phyloP scores from a whole-genome alignment of 2,888 invertebrate genomes.

The Euplagia quadripunctaria region DNA sequence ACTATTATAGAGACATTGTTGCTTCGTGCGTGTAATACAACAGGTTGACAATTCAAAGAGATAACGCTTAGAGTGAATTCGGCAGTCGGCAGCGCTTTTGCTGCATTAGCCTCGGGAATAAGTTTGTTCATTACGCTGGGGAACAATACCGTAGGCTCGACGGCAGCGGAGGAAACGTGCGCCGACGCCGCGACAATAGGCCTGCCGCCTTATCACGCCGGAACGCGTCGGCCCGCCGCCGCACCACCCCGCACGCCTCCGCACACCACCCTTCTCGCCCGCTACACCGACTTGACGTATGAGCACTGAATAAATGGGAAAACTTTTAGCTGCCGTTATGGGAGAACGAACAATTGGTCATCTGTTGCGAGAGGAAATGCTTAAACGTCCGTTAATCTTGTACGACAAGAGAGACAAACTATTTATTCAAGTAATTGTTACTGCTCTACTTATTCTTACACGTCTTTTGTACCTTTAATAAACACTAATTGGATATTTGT shows the following conservation, averaged over 20 bases:
- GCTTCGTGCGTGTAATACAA: conserved; percentile 64
- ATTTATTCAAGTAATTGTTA: conserved; percentile 61
- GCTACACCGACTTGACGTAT: conserved; percentile 77
- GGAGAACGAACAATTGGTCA: conserved; percentile 86
- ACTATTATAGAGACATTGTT: conserved; percentile 68
- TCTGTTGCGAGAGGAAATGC: conserved; percentile 76
- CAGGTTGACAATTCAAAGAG: conserved; percentile 72
- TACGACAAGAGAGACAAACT: conserved; percentile 61
- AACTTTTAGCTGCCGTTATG: conserved; percentile 83
- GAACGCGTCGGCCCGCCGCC: conserved; percentile 77
- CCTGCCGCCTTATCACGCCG: conserved; percentile 85
- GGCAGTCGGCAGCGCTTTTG: conserved; percentile 73
- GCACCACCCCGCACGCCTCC: conserved; percentile 38
- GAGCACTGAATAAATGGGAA: conserved; percentile 86
- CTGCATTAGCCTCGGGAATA: conserved; percentile 83
- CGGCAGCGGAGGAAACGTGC: conserved; percentile 86
- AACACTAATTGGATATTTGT: background rate
- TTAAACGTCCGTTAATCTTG: conserved; percentile 78
- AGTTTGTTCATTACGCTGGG: conserved; percentile 85
- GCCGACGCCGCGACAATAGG: conserved; percentile 85
- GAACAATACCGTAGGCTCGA: conserved; percentile 84
- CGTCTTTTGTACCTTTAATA: conserved; percentile 8
- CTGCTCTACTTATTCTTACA: conserved; percentile 49
- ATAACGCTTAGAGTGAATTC: conserved; percentile 79
- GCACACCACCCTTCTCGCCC: conserved; percentile 30